Percentiles rank a stretch among this genome's conserved stretches.
Evolutionary conservation across 2,888 invertebrate genomes (phyloP).

Genomic region (Epiblema foenella): DNA sequence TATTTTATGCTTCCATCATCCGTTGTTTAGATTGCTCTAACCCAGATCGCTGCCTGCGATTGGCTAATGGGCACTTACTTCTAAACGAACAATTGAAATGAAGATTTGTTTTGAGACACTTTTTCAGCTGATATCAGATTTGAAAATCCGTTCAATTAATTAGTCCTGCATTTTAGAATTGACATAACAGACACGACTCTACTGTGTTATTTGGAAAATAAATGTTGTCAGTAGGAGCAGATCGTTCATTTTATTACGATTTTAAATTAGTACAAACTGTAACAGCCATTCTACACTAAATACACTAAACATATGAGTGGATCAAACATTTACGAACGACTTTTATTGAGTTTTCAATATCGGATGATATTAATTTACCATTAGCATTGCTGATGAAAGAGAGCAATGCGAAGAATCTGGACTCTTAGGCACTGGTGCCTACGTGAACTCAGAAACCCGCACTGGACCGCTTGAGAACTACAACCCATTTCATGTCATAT

Average conservation of each 20-base stretch:
- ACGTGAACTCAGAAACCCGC: too few relatives aligned
- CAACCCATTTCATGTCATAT: too few relatives aligned
- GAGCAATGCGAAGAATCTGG: too few relatives aligned
- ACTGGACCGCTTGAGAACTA: too few relatives aligned
- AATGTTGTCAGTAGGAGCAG: neutral
- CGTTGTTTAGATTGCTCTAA: constrained; percentile 42
- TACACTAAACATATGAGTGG: too few relatives aligned
- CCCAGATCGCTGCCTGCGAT: constrained; percentile 31
- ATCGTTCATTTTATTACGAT: neutral
- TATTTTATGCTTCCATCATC: constrained; percentile 51
- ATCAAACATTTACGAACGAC: too few relatives aligned
- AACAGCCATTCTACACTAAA: neutral
- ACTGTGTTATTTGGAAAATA: neutral
- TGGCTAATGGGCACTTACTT: constrained; percentile 25
- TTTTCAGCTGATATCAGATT: constrained; percentile 35
- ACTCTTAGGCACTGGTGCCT: too few relatives aligned
- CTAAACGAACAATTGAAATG: constrained; percentile 29
- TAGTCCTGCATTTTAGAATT: neutral
- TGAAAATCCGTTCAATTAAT: constrained; percentile 28
- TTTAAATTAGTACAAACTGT: neutral
- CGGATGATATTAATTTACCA: too few relatives aligned
- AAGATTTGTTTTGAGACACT: constrained; percentile 35
- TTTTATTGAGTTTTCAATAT: too few relatives aligned
- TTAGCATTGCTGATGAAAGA: too few relatives aligned
- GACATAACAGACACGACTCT: neutral